These are phyloP conservation scores for Tenebrio molitor DNA, from an alignment of 1,140 invertebrate species.

Conservation along the genomic window DNA sequence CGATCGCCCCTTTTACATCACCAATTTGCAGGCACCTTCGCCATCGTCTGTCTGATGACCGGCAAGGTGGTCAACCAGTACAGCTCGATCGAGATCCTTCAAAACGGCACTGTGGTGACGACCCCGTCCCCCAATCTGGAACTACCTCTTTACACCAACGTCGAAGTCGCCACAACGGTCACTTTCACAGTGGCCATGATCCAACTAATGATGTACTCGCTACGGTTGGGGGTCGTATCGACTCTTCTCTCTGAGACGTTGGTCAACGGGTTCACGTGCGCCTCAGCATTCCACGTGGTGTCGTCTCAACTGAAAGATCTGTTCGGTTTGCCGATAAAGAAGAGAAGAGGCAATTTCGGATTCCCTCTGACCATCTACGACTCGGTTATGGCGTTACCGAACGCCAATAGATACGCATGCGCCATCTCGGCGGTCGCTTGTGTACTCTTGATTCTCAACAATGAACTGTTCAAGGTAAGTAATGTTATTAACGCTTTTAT, in stretches of 20 bases:
- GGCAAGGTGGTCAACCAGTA: conserved; percentile 79
- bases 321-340: conserved; percentile 78
- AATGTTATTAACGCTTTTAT: too few relatives aligned
- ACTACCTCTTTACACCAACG: conserved; percentile 64
- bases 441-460: conserved; percentile 79
- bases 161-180: conserved; percentile 78
- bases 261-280: conserved; percentile 93
- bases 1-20: too few relatives aligned
- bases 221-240: conserved; percentile 86
- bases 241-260: conserved; percentile 90
- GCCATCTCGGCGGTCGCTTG: conserved; percentile 80
- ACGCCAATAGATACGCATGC: conserved; percentile 76
- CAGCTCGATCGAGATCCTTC: conserved; percentile 58
- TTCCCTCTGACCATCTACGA: conserved; percentile 80
- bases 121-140: conserved; percentile 9
- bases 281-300: conserved; percentile 89
- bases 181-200: conserved; percentile 77
- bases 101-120: conserved; percentile 55
- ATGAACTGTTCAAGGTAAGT: conserved; percentile 82
- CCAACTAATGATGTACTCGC: conserved; percentile 84
- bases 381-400: conserved; percentile 72
- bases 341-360: conserved; percentile 80
- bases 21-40: too few relatives aligned
- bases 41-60: conserved; percentile 90
- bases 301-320: conserved; percentile 91